These are phyloP conservation scores for Halocaridina rubra DNA, from an alignment of 2,888 invertebrate genomes.

Conservation along the genomic window DNA sequence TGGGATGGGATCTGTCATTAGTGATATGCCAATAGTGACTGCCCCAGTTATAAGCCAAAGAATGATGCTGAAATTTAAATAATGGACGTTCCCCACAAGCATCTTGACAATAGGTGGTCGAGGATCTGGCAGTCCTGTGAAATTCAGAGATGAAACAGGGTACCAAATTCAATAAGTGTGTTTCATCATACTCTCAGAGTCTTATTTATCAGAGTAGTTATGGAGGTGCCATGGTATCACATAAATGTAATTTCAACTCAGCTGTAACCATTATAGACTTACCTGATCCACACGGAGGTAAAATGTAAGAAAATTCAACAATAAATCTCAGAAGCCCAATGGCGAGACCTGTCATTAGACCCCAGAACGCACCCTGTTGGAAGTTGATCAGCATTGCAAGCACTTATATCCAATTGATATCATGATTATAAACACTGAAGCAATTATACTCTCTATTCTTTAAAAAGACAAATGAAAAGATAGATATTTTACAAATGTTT, in stretches of 20 bases:
- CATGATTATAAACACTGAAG: too few relatives aligned
- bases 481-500: neutral
- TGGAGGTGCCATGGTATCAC: too few relatives aligned
- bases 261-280: conserved; percentile 19
- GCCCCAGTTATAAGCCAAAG: conserved; percentile 69
- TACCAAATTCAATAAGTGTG: too few relatives aligned
- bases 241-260: neutral
- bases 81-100: conserved; percentile 67
- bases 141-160: too few relatives aligned
- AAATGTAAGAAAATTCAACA: conserved; percentile 71
- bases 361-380: conserved; percentile 73
- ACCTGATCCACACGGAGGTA: conserved; percentile 69
- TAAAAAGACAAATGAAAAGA: neutral
- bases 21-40: conserved; percentile 69
- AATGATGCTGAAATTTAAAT: conserved; percentile 72
- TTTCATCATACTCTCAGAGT: too few relatives aligned
- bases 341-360: conserved; percentile 72
- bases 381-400: too few relatives aligned
- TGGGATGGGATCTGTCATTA: conserved; percentile 70
- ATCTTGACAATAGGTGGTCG: conserved; percentile 67
- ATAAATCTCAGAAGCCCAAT: conserved; percentile 70
- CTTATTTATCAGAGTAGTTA: too few relatives aligned
- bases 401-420: too few relatives aligned
- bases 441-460: too few relatives aligned
- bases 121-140: conserved; percentile 64